Evolutionary conservation across 53 echinoderm and acorn worm species (phyloP), one percentile per base, ranked within the genome.

Genomic region (Apostichopus leukothele): DNA sequence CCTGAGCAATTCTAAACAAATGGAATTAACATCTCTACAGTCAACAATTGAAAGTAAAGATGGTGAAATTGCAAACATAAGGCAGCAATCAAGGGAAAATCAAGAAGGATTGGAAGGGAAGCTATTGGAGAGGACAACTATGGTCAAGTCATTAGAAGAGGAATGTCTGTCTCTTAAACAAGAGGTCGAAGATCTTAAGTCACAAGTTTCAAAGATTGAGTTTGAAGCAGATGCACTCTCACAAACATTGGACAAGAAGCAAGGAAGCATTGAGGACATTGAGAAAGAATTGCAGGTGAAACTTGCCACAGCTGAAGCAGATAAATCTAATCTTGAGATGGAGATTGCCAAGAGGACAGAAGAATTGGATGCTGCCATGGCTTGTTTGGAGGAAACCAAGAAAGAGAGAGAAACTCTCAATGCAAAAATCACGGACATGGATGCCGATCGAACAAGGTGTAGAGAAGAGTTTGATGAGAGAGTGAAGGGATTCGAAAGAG

Each of bases 101-200:
- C 90, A 89, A 50, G 53, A 7, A 67, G 86, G 53, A 25, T 87
- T 89, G 75, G 76, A 86, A 57, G 88, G 87, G 68, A 57, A 78
- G 52, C 75, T 96, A 18, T 77, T 88, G 79, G 89, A 86, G 27
- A 54, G 52, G 78, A 76, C 63, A 60, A 66, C 7, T 18, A 76
- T 67, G n/a, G 79, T 86, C 0, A 55, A 86, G 51, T 78, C 86
- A 74, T 60, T 83, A 19, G 91, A 90, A 60, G 76, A 74, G 22
- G 83, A 91, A 51, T 71, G 91, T 16, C 61, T 54, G 21, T 75
- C 75, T 14, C 76, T 76, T 52, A 92, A 90, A 53, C 88, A 77
- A 19, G 79, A 83, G 57, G 80, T 86, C 11, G 75, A 89, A 20
- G 74, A 93, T 68, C 74, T 95, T n/a, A 92, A 92, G 76, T 74